Percentiles rank a stretch among this genome's conserved stretches.
Conservation (phyloP, 2,797 vertebrate genomes). For the Percopsis omiscomaycus region DNA sequence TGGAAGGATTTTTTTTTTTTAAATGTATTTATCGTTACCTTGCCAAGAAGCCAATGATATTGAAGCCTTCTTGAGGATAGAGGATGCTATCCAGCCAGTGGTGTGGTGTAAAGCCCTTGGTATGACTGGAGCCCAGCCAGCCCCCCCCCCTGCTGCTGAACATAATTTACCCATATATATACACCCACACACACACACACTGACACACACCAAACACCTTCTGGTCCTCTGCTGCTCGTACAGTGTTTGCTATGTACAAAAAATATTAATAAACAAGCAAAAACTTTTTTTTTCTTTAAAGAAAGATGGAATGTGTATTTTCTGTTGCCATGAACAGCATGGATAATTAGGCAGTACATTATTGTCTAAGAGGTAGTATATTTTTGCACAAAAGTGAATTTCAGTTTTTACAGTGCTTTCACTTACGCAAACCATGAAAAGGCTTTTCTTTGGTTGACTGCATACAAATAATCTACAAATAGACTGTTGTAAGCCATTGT, state of each 20-base stretch:
- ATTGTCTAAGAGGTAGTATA: background rate
- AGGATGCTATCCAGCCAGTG: conserved; percentile 44
- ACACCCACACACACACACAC: conserved; percentile 43
- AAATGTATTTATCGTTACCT: conserved; percentile 65
- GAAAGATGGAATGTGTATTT: conserved; percentile 66
- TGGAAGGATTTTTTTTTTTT: conserved; percentile 56
- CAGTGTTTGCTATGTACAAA: conserved; percentile 82
- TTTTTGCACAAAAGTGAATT: background rate
- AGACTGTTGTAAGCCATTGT: background rate
- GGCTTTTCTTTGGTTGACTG: background rate
- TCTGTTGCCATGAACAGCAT: background rate
- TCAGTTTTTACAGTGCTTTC: background rate
- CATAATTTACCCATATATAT: conserved; percentile 43
- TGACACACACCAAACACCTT: conserved; percentile 52
- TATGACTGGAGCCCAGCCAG: conserved; percentile 56
- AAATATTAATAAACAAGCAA: conserved; percentile 82
- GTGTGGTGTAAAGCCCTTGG: conserved; percentile 43
- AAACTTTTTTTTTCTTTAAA: conserved; percentile 78
- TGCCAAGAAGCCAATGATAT: conserved; percentile 64
- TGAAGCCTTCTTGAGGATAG: conserved; percentile 29
- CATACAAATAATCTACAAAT: background rate
- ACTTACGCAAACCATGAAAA: background rate
- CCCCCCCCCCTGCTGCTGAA: conserved; percentile 84
- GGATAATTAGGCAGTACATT: background rate
- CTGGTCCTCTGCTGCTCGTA: conserved; percentile 83